Evolutionary conservation across 2,797 vertebrate species (phyloP).

Genomic region (Sandelia bainsii): DNA sequence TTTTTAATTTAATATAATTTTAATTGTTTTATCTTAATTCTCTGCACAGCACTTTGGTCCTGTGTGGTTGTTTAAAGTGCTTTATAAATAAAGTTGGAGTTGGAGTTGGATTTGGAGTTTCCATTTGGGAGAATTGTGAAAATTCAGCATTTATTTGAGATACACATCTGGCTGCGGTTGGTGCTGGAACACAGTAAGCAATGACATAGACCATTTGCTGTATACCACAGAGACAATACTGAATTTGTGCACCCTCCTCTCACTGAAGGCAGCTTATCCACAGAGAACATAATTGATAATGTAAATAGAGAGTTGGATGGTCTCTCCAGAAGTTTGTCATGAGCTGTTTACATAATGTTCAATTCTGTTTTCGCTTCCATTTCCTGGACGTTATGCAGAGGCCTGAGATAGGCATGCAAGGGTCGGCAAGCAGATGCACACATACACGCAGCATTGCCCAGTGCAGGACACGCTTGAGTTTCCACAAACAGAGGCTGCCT

Average conservation of each 20-base stretch:
- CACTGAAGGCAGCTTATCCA: constrained; percentile 73
- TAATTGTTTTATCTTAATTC: too few relatives aligned
- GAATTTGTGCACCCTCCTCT: constrained; percentile 42
- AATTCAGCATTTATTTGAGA: constrained; percentile 17
- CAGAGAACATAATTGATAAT: constrained; percentile 81
- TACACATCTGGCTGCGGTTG: constrained; percentile 23
- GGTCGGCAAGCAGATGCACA: constrained; percentile 66
- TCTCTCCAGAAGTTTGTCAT: constrained; percentile 76
- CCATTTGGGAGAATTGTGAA: neutral
- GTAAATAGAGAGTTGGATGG: constrained; percentile 83
- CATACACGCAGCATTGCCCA: constrained; percentile 39
- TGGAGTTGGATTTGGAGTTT: too few relatives aligned
- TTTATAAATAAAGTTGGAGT: too few relatives aligned
- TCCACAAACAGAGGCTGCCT: constrained; percentile 84
- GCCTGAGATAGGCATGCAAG: constrained; percentile 76
- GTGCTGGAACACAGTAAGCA: constrained; percentile 47
- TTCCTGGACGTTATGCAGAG: constrained; percentile 85
- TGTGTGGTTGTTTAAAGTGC: too few relatives aligned
- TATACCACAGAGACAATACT: constrained; percentile 62
- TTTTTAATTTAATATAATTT: too few relatives aligned
- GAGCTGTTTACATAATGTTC: constrained; percentile 84
- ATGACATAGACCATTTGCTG: constrained; percentile 75
- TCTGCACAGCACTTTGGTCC: too few relatives aligned
- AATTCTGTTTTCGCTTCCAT: constrained; percentile 83
- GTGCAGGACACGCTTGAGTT: constrained; percentile 79